phyloP scores from a whole-genome alignment of 2,888 invertebrate species.

The Pherbina coryleti region DNA sequence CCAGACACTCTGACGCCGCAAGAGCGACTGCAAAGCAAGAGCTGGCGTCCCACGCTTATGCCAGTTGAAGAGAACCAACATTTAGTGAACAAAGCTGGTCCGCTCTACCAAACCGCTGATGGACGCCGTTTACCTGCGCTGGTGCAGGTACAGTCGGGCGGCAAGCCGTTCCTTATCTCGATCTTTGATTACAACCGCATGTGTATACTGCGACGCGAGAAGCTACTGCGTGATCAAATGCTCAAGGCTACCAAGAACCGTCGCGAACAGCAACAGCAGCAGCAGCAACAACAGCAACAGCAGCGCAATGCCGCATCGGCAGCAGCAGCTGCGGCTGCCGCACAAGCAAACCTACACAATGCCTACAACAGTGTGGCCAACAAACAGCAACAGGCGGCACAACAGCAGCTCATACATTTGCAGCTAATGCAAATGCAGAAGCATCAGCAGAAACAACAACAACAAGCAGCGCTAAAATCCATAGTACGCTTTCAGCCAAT shows the following conservation, averaged over 20 bases:
- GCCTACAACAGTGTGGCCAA: constrained; percentile 36
- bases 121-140: constrained; percentile 75
- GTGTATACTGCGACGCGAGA: constrained; percentile 79
- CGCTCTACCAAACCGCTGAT: constrained; percentile 73
- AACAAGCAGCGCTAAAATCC: constrained; percentile 39
- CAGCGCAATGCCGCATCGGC: constrained; percentile 44
- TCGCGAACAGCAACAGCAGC: constrained; percentile 49
- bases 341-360: constrained; percentile 25
- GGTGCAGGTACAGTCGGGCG: constrained; percentile 82
- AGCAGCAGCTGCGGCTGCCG: constrained; percentile 18
- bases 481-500: constrained; percentile 47
- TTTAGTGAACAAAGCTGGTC: constrained; percentile 60
- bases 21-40: constrained; percentile 72
- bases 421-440: constrained; percentile 60
- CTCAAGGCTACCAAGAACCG: constrained; percentile 57
- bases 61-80: constrained; percentile 73
- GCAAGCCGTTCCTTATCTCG: constrained; percentile 84
- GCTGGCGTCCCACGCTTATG: constrained; percentile 80
- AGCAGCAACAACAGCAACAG: constrained; percentile 48
- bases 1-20: constrained; percentile 68
- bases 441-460: constrained; percentile 55
- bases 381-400: constrained; percentile 41
- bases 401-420: constrained; percentile 47
- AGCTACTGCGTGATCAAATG: constrained; percentile 75
- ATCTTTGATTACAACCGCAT: constrained; percentile 85